These are phyloP conservation scores for Marisa cornuarietis DNA, from an alignment of 1,140 invertebrate species.

Conservation along the genomic window DNA sequence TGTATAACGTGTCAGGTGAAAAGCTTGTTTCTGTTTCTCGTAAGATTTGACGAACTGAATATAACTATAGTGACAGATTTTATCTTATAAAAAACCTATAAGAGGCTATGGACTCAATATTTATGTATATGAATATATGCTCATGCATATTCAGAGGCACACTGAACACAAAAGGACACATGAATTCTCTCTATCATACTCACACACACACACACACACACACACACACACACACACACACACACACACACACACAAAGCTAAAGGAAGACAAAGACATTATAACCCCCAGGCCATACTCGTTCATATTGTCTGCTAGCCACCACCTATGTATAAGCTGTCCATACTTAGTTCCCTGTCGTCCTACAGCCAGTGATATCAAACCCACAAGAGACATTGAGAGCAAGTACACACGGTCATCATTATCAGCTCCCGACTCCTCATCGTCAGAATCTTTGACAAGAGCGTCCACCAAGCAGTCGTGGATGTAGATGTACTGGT, in stretches of 20 bases:
- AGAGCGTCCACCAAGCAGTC: conserved; percentile 90
- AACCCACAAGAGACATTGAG: neutral
- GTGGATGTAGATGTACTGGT: conserved; percentile 99
- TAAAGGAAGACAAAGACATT: too few species aligned
- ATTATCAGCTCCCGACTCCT: conserved; percentile 22
- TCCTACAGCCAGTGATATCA: neutral
- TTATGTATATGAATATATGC: too few species aligned
- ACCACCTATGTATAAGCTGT: neutral
- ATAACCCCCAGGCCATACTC: neutral
- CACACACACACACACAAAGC: neutral
- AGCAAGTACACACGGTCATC: conserved; percentile 33
- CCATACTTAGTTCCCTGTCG: neutral
- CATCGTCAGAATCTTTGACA: conserved; percentile 25
- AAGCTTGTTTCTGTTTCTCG: too few species aligned
- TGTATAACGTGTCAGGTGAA: too few species aligned
- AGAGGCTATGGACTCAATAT: too few species aligned
- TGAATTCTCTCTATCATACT: too few species aligned
- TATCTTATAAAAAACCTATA: too few species aligned
- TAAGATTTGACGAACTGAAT: too few species aligned
- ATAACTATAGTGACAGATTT: too few species aligned
- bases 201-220: neutral
- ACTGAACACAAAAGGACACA: neutral
- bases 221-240: conserved; percentile 1
- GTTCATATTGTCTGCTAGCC: neutral
- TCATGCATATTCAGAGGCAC: too few species aligned